Base-by-base conservation (phyloP, 2,113 vertebrate species). In the Nyctereutes procyonoides region DNA sequence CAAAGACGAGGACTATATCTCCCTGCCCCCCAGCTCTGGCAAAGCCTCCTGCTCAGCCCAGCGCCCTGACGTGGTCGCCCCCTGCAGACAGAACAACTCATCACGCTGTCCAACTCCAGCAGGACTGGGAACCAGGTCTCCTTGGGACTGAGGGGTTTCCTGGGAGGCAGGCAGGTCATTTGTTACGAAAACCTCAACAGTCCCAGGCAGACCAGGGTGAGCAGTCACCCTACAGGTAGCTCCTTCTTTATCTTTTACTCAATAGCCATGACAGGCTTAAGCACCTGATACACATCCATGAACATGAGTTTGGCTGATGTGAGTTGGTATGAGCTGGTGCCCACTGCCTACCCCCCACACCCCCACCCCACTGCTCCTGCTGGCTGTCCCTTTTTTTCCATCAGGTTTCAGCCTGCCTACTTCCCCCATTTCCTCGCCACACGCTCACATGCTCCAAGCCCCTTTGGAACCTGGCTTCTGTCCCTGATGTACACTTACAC, bases 261-360 rank as follows among this genome's bases (percentile, higher is more conserved):
- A 48, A 0, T 17, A 43, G 58, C 28, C 17, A 1, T 1, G 13
- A 11, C 5, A 12, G 53, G n/a, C 22, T 4, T 20, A 16, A 8
- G 32, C 3, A 35, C 4, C n/a, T 6, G 13, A 8, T 4, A 2
- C 16, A 3, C 22, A 55, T 1, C 11, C 38, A 4, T 0, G 19
- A n/a, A 43, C 0, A 9, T 5, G 71, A 5, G 71, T 3, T 3
- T 24, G 17, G 58, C 69, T 35, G 80, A 58, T 4, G 35, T 0
- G 4, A 69, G 51, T 4, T 9, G 20, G 10, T 1, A 19, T 0
- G 35, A 26, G 32, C 12, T 0, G 60, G 48, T n/a, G 12, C 48
- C 65, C 1, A 0, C 12, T 15, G 38, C 22, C 5, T 0, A 2
- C 35, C 43, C 48, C 62, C 13, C 19, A 19, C 14, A 0, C 35